Conservation (phyloP, 1,140 invertebrate genomes). For the Trialeurodes vaporariorum region DNA sequence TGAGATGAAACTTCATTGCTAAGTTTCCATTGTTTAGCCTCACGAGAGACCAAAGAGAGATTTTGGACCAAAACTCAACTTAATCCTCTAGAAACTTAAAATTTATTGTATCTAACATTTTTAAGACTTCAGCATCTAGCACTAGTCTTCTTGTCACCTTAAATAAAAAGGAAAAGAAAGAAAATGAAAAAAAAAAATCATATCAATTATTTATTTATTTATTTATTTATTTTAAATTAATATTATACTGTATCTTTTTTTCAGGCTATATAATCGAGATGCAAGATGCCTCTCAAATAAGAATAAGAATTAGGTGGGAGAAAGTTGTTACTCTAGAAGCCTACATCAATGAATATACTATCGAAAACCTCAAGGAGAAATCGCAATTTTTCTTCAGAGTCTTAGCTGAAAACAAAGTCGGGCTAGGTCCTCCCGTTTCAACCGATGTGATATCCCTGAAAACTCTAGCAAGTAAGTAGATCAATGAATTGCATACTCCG, state of each 20-base stretch:
- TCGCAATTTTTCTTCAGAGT: slow-evolving; percentile 83
- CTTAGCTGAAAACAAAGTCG: slow-evolving; percentile 81
- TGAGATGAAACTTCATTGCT: no score
- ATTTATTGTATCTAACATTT: no score
- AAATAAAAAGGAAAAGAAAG: no score
- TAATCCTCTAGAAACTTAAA: no score
- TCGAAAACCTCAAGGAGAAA: slow-evolving; percentile 80
- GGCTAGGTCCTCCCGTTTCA: slow-evolving; percentile 63
- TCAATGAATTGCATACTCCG: not conserved
- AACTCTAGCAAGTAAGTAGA: slow-evolving; percentile 85
- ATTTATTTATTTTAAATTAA: no score
- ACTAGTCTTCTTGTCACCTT: no score
- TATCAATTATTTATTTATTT: no score
- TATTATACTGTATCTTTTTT: slow-evolving; percentile 10
- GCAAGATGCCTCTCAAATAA: slow-evolving; percentile 46
- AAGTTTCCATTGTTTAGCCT: no score
- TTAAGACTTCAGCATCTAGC: no score
- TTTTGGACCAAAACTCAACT: no score
- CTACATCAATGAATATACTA: slow-evolving; percentile 56
- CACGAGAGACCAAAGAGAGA: no score
- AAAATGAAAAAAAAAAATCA: no score
- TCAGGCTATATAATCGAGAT: slow-evolving; percentile 88
- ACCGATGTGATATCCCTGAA: slow-evolving; percentile 73
- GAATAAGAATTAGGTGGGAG: slow-evolving; percentile 58
- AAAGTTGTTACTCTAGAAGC: slow-evolving; percentile 76